Conservation (phyloP, 35 echinoderm and acorn worm genomes). For the Anneissia japonica region DNA sequence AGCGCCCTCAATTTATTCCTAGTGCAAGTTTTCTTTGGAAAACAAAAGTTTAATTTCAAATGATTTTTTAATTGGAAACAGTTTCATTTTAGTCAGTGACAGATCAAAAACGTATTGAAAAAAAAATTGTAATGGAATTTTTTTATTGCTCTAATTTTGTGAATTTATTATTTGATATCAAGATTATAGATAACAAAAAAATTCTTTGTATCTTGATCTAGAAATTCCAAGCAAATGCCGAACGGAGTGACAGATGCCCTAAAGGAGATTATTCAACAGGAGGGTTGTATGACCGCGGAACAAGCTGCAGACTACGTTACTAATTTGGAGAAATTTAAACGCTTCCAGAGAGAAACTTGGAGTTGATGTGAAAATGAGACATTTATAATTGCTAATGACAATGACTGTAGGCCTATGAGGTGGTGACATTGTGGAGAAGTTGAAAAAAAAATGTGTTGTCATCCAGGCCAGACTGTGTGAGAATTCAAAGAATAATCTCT, state of each 20-base stretch:
- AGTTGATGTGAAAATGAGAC: too few relatives aligned
- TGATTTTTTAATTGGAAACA: too few relatives aligned
- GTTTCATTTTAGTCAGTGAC: too few relatives aligned
- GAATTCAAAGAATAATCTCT: too few relatives aligned
- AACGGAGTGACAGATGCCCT: constrained; percentile 65
- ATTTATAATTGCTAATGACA: not conserved
- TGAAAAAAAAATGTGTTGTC: not conserved
- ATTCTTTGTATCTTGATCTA: constrained; percentile 16
- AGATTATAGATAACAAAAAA: not conserved
- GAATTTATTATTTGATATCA: too few relatives aligned
- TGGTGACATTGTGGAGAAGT: not conserved
- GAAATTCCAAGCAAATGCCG: constrained; percentile 96
- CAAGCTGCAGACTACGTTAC: constrained; percentile 47
- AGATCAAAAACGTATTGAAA: too few relatives aligned
- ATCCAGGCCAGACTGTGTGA: not conserved
- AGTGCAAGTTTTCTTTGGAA: too few relatives aligned
- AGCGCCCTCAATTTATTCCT: too few relatives aligned
- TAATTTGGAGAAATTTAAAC: constrained; percentile 46
- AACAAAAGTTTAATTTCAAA: too few relatives aligned
- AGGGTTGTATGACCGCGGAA: constrained; percentile 41
- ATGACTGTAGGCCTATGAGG: not conserved
- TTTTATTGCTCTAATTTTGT: not conserved
- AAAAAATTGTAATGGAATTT: not conserved
- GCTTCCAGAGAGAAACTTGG: constrained; percentile 87
- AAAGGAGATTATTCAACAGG: constrained; percentile 22